Conservation (phyloP, 2,113 vertebrate genomes). For the Takifugu bimaculatus region DNA sequence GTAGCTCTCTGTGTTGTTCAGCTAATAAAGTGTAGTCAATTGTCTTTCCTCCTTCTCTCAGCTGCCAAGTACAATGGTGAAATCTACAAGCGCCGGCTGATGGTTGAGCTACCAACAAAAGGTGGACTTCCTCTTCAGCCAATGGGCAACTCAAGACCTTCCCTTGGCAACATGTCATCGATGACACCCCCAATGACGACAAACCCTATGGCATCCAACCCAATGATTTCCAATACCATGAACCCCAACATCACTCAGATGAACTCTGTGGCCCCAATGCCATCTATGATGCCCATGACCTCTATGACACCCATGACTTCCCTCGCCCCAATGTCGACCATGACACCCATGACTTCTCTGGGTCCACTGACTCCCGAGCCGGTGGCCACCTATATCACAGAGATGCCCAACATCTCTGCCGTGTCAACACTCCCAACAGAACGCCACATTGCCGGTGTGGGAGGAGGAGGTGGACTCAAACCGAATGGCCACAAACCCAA, state of each 20-base stretch:
- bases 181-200: constrained; percentile 53
- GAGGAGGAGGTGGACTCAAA: constrained; percentile 61
- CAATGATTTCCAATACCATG: constrained; percentile 55
- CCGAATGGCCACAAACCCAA: constrained; percentile 88
- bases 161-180: constrained; percentile 58
- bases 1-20: no score
- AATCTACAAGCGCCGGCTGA: constrained; percentile 89
- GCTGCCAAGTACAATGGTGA: constrained; percentile 94
- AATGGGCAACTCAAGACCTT: constrained; percentile 75
- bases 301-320: constrained; percentile 31
- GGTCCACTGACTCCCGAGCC: constrained; percentile 80
- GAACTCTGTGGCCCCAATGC: constrained; percentile 49
- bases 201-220: constrained; percentile 61
- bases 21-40: no score
- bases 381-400: constrained; percentile 81
- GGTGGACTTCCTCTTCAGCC: constrained; percentile 89
- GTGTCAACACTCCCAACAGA: constrained; percentile 59
- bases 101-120: constrained; percentile 88
- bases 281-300: constrained; percentile 43
- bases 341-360: constrained; percentile 61
- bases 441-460: constrained; percentile 44
- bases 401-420: constrained; percentile 77
- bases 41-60: constrained; percentile 53
- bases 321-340: constrained; percentile 42
- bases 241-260: constrained; percentile 45